A percentile compares a stretch with the other conserved stretches of the same genome.
Evolutionary conservation across 2,797 vertebrate genomes (phyloP).

Genomic region (Cottoperca gobio): DNA sequence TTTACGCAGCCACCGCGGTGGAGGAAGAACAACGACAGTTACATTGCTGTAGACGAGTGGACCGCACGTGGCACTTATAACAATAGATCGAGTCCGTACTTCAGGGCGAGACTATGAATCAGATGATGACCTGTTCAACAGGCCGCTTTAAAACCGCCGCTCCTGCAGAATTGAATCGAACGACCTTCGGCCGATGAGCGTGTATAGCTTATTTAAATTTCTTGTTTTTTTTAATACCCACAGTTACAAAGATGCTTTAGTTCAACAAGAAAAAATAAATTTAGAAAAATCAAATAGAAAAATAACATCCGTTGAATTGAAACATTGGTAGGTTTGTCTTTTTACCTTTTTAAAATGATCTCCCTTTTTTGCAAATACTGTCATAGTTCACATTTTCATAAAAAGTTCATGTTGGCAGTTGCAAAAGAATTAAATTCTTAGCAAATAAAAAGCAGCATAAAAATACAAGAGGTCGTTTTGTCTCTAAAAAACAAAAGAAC

Average conservation of each 20-base stretch:
- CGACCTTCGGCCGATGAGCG: constrained; percentile 70
- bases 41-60: constrained; percentile 83
- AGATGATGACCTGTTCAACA: constrained; percentile 79
- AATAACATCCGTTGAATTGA: constrained; percentile 88
- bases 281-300: constrained; percentile 88
- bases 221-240: constrained; percentile 71
- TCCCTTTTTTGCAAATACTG: constrained; percentile 89
- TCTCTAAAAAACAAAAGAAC: constrained; percentile 90
- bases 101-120: constrained; percentile 71
- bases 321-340: constrained; percentile 83
- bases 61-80: constrained; percentile 77
- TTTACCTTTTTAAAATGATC: constrained; percentile 85
- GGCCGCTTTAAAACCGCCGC: constrained; percentile 71
- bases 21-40: constrained; percentile 85
- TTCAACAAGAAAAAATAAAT: constrained; percentile 84
- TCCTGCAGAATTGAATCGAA: constrained; percentile 62
- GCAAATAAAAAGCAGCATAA: constrained; percentile 93
- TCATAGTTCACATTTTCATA: constrained; percentile 89
- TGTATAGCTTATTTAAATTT: constrained; percentile 71
- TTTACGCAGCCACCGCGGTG: constrained; percentile 78
- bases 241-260: constrained; percentile 85
- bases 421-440: constrained; percentile 91
- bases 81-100: constrained; percentile 62
- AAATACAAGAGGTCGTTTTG: constrained; percentile 92
- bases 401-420: constrained; percentile 90